These are phyloP conservation scores for Alloplasta piceator DNA, from an alignment of 2,888 invertebrate species.

Conservation along the genomic window DNA sequence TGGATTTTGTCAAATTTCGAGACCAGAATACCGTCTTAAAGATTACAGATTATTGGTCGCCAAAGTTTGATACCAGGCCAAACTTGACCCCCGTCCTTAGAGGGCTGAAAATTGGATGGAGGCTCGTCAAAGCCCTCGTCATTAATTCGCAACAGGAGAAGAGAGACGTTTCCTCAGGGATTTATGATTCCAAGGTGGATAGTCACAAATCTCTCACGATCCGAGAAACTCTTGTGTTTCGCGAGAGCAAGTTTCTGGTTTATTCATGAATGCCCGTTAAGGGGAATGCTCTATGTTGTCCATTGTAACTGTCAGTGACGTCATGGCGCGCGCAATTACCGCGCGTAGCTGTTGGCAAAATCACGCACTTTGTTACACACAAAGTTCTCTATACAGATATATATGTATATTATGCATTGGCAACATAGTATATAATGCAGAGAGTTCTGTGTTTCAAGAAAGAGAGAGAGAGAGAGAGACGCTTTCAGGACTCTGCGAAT, in stretches of 20 bases:
- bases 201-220: constrained; percentile 44
- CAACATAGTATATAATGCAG: background rate
- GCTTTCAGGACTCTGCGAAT: background rate
- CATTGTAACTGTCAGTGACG: constrained; percentile 34
- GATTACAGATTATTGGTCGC: too few relatives aligned
- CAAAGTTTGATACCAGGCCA: too few relatives aligned
- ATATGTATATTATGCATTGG: background rate
- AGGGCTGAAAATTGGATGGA: too few relatives aligned
- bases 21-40: too few relatives aligned
- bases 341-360: too few relatives aligned
- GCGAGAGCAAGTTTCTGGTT: constrained; percentile 37
- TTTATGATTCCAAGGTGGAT: constrained; percentile 58
- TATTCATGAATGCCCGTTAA: constrained; percentile 53
- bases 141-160: too few relatives aligned
- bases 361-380: too few relatives aligned
- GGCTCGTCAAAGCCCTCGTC: too few relatives aligned
- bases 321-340: background rate
- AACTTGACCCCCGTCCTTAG: too few relatives aligned
- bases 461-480: constrained; percentile 11
- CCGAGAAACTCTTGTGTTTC: constrained; percentile 44
- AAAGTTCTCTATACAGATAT: too few relatives aligned
- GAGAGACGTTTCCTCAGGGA: constrained; percentile 26
- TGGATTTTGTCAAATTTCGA: too few relatives aligned
- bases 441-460: background rate
- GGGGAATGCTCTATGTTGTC: constrained; percentile 24